A percentile compares a stretch with the other conserved stretches of the same genome.
These are phyloP conservation scores for Microtus pennsylvanicus DNA, from an alignment of 2,113 vertebrate genomes.

Conservation along the genomic window DNA sequence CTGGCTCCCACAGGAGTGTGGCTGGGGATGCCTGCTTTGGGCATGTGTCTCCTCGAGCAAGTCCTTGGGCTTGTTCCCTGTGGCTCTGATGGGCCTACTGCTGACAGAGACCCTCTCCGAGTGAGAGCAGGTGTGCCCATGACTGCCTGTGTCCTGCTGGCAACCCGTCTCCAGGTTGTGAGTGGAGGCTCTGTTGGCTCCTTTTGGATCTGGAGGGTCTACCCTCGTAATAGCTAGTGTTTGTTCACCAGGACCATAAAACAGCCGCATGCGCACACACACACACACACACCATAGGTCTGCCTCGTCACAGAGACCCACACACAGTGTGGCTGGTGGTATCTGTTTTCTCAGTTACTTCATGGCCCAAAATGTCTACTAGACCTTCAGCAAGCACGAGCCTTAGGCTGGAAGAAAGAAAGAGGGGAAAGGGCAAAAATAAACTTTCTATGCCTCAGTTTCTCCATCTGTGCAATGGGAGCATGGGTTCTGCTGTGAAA, in stretches of 20 bases:
- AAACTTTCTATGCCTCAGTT: slow-evolving; percentile 40
- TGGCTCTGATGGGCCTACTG: background rate
- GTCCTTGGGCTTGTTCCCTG: background rate
- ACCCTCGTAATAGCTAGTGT: background rate
- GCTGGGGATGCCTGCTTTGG: background rate
- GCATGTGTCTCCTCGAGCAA: background rate
- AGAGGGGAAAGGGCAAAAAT: background rate
- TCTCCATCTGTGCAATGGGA: slow-evolving; percentile 35
- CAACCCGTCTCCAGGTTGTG: background rate
- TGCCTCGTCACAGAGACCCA: background rate
- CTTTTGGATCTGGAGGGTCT: background rate
- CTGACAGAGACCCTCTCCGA: background rate
- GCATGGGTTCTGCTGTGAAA: background rate
- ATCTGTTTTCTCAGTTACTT: background rate
- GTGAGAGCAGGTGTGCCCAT: background rate
- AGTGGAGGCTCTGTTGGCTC: background rate
- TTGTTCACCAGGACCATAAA: background rate
- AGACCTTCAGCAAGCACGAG: background rate
- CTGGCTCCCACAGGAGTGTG: background rate
- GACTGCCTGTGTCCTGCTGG: background rate
- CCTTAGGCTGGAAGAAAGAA: background rate
- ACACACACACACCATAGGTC: too few relatives aligned
- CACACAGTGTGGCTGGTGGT: background rate
- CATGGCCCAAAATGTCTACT: background rate
- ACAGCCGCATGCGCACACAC: background rate